Base-by-base conservation (phyloP, 37 sponge, comb jelly and placozoan species). In the Cliona cf. orientalis region DNA sequence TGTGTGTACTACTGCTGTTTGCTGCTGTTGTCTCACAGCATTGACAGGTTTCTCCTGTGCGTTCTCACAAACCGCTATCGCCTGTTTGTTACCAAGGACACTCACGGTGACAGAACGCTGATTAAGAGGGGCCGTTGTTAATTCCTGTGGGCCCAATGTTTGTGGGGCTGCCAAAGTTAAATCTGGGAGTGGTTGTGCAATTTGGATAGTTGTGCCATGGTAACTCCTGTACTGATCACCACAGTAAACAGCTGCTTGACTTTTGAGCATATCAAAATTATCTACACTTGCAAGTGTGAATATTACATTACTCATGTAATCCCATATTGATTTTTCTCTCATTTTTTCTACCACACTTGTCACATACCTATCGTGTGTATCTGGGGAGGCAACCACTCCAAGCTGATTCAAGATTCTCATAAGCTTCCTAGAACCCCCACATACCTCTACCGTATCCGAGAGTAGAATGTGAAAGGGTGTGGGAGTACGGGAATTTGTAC, bases 231-330 rank as follows among this genome's bases (percentile, higher is more conserved):
- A 59, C 23, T 80, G 81, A 49, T 80, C 71, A 23, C 72, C 72
- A 70, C 81, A 80, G 61, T 80, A 80, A 3, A 80, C 79, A 34
- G 79, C 66, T 42, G 79, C 42, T 19, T 78, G 38, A 49, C 79
- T 78, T 36, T 62, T 45, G 6, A 78, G 67, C 79, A 78, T 78
- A 64, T 78, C 79, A 64, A 78, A 78, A 62, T 78, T 78, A 23
- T 78, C 79, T 9, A 64, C 67, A 43, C 46, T 63, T 2, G 66
- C 79, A 34, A 78, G 28, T 37, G 79, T 63, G 67, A 78, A 78
- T 11, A 42, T 29, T 3, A 4, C 31, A 5, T 3, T 3, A 38
- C 67, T 43, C 55, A 78, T 42, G 6, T 62, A 26, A 40, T 61
- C 46, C 79, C 79, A 78, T 40, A 78, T 41, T 12, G 26, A 40